Percentiles rank a stretch among this genome's conserved stretches.
Conservation (phyloP, 2,113 vertebrate species). For the Dasyprocta punctata region DNA sequence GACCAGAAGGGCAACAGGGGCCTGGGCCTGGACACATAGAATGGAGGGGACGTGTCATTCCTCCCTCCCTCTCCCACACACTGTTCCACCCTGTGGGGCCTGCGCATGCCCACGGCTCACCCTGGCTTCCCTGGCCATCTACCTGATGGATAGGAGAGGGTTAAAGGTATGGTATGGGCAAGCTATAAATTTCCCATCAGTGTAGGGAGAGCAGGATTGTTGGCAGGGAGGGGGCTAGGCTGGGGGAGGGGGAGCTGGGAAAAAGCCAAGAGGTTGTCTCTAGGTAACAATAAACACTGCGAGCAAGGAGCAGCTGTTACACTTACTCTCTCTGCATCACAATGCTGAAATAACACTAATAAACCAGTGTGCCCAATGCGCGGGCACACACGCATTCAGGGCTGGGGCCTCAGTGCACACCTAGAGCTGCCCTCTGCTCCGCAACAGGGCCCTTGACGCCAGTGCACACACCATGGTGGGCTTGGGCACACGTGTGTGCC, state of each 20-base stretch:
- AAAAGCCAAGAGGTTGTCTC: slow-evolving; percentile 91
- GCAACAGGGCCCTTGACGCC: not conserved
- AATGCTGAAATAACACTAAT: slow-evolving; percentile 89
- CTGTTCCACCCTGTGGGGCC: not conserved
- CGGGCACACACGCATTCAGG: slow-evolving; percentile 58
- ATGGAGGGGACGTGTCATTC: not conserved
- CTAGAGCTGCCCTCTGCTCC: slow-evolving; percentile 38
- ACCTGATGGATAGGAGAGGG: slow-evolving; percentile 80
- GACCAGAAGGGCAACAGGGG: not conserved
- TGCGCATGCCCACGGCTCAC: not conserved
- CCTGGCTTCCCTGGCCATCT: slow-evolving; percentile 30
- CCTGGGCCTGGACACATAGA: not conserved
- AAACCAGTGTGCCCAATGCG: slow-evolving; percentile 76
- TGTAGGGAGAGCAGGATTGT: slow-evolving; percentile 80
- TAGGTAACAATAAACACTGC: slow-evolving; percentile 91
- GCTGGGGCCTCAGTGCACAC: not conserved
- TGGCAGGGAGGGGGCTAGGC: slow-evolving; percentile 78
- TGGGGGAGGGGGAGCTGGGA: slow-evolving; percentile 84
- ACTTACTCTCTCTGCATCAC: slow-evolving; percentile 89
- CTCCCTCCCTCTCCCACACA: not conserved
- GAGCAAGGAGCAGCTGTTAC: slow-evolving; percentile 90
- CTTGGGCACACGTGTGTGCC: not conserved
- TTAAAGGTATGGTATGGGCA: slow-evolving; percentile 84
- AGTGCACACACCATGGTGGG: slow-evolving; percentile 4
- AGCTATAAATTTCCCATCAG: slow-evolving; percentile 88